Evolutionary conservation across 2,888 invertebrate genomes (phyloP).

Genomic region (Chalcosyrphus nemorum): DNA sequence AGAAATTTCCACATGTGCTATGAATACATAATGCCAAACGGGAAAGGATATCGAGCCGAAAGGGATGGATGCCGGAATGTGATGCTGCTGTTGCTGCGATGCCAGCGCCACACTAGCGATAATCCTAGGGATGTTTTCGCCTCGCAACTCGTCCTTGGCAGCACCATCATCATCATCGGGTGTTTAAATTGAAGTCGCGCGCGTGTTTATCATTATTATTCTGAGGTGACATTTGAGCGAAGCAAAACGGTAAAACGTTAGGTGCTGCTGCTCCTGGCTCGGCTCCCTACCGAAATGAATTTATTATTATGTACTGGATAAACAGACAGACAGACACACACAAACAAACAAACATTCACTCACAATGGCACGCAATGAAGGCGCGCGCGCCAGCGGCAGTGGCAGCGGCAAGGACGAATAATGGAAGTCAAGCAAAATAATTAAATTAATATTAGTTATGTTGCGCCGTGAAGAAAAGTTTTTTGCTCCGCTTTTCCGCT

Average conservation of each 20-base stretch:
- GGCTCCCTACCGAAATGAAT: constrained; percentile 52
- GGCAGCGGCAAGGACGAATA: constrained; percentile 50
- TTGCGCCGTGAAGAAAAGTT: constrained; percentile 52
- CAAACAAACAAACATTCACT: neutral
- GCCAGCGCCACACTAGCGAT: constrained; percentile 44
- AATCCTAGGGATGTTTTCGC: constrained; percentile 64
- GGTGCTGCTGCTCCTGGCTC: no score
- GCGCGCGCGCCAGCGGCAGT: neutral
- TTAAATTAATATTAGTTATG: constrained; percentile 72
- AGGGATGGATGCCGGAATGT: constrained; percentile 20
- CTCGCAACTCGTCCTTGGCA: neutral
- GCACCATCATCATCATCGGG: neutral
- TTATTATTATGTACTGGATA: constrained; percentile 63
- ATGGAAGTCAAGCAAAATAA: constrained; percentile 72
- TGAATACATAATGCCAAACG: constrained; percentile 66
- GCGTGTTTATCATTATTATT: constrained; percentile 73
- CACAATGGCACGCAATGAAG: neutral
- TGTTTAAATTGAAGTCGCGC: constrained; percentile 65
- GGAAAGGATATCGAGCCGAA: constrained; percentile 42
- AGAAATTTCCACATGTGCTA: constrained; percentile 72
- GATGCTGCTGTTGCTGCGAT: constrained; percentile 18
- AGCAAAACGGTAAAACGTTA: constrained; percentile 69
- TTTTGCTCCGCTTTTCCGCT: constrained; percentile 24
- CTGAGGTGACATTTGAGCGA: constrained; percentile 71
- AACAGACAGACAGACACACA: constrained; percentile 7